Conservation (phyloP, 1,140 invertebrate genomes). For the Bursaphelenchus mucronatus region DNA sequence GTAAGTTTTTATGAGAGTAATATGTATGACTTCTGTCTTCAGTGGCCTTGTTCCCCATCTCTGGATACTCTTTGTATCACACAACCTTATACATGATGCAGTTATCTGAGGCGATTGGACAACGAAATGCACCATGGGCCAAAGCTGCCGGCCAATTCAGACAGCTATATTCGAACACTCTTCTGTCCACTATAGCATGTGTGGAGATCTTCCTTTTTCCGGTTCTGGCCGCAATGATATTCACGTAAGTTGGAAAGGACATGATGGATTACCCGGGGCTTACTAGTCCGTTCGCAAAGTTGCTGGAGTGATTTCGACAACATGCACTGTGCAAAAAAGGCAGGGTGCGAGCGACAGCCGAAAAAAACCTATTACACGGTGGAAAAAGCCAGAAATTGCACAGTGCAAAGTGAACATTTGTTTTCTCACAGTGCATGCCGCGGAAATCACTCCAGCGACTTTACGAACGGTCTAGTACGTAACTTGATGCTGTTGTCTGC, state of each 20-base stretch:
- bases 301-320: too few species aligned
- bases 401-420: too few species aligned
- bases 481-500: too few species aligned
- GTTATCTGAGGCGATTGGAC: constrained; percentile 26
- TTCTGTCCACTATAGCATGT: constrained; percentile 78
- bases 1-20: constrained; percentile 18
- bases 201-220: constrained; percentile 88
- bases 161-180: constrained; percentile 80
- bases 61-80: constrained; percentile 39
- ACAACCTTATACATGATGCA: constrained; percentile 31
- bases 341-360: too few species aligned
- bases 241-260: constrained; percentile 71
- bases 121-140: constrained; percentile 8
- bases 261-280: too few species aligned
- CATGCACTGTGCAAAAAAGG: too few species aligned
- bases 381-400: too few species aligned
- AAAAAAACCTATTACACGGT: too few species aligned
- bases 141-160: constrained; percentile 30
- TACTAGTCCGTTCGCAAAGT: too few species aligned
- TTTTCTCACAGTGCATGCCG: too few species aligned
- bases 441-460: too few species aligned
- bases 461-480: too few species aligned
- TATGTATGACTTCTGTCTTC: constrained; percentile 21
- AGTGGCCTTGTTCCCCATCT: constrained; percentile 45
- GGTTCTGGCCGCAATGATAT: constrained; percentile 74